phyloP scores from a whole-genome alignment of 2,888 invertebrate species.

The Tyria jacobaeae region DNA sequence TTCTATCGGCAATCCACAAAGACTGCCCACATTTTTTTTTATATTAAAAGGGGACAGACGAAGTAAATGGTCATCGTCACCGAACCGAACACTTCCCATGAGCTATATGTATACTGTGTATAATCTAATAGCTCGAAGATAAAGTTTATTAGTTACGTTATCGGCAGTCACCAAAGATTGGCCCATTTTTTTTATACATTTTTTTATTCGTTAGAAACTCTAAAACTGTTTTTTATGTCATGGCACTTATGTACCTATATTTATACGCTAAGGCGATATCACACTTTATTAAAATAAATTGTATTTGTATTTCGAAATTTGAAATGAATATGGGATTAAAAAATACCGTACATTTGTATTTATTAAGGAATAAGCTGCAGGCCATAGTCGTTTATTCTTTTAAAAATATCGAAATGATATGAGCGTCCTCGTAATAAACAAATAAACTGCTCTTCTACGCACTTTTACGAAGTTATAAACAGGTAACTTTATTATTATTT shows the following conservation, averaged over 20 bases:
- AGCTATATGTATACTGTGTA: too few relatives aligned
- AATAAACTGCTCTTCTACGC: constrained; percentile 7
- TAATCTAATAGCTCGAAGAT: too few relatives aligned
- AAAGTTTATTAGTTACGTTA: too few relatives aligned
- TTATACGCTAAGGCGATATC: background rate
- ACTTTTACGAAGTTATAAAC: constrained; percentile 14
- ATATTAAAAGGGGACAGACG: too few relatives aligned
- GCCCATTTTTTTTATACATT: too few relatives aligned
- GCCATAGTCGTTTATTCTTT: background rate
- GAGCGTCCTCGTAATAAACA: constrained; percentile 9
- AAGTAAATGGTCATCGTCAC: too few relatives aligned
- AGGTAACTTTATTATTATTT: constrained; percentile 9
- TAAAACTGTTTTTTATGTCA: too few relatives aligned
- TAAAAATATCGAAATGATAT: background rate
- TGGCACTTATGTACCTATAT: background rate
- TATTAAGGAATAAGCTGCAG: background rate
- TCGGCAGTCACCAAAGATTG: too few relatives aligned
- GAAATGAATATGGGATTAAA: background rate
- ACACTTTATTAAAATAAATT: background rate
- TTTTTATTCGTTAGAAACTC: background rate
- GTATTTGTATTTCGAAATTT: background rate
- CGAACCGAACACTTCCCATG: too few relatives aligned
- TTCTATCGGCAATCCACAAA: too few relatives aligned
- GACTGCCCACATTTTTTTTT: too few relatives aligned
- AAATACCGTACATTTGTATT: background rate